phyloP scores from a whole-genome alignment of 2,113 vertebrate species.

The Rynchops niger region DNA sequence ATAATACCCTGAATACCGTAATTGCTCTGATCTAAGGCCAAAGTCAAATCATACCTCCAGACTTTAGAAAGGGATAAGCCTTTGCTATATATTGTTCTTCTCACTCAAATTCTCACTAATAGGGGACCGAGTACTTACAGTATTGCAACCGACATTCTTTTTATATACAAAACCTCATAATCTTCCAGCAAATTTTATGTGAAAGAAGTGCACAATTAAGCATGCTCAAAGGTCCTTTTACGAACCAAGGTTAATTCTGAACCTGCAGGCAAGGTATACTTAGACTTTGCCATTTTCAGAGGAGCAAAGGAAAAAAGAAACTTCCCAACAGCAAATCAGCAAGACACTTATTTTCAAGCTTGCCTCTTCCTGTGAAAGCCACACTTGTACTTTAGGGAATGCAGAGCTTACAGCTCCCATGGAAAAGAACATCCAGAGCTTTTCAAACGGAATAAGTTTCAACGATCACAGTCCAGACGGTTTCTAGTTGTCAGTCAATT shows the following conservation, averaged over 20 bases:
- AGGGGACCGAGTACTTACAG: fast-evolving
- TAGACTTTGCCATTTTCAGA: neutral
- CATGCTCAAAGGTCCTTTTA: neutral
- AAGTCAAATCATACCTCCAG: neutral
- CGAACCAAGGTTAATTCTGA: neutral
- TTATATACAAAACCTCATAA: neutral
- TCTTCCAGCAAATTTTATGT: neutral
- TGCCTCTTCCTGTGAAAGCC: neutral
- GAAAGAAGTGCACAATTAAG: neutral
- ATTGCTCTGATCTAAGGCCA: neutral
- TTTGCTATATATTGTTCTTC: neutral
- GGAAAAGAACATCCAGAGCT: neutral
- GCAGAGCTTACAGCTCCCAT: neutral
- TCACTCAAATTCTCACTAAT: neutral
- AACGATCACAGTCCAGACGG: neutral
- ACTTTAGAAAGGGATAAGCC: neutral
- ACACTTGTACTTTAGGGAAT: neutral
- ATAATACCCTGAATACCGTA: neutral
- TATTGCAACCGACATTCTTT: neutral
- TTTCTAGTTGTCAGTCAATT: neutral
- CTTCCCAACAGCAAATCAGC: neutral
- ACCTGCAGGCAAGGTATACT: neutral
- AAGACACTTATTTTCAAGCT: neutral
- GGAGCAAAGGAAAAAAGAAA: neutral
- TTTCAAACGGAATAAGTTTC: neutral